Conservation (phyloP, 2,797 vertebrate species). For the Smutsia temminckii region DNA sequence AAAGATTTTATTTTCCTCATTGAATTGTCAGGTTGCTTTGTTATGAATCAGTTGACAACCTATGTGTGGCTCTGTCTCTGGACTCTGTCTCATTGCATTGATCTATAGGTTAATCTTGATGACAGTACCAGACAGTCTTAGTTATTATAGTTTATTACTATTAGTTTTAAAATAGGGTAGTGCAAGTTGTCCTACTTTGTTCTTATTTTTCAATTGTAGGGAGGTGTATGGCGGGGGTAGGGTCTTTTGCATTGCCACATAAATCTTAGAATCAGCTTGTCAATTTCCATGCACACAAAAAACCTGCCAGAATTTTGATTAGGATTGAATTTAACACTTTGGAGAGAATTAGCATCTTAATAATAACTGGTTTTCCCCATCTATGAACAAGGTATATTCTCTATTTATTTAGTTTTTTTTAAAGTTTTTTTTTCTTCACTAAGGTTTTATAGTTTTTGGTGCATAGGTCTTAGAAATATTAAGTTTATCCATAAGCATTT, state of each 20-base stretch:
- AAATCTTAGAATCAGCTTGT: neutral
- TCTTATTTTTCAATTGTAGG: neutral
- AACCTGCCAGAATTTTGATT: neutral
- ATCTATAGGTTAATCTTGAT: neutral
- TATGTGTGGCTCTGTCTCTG: neutral
- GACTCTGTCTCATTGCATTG: neutral
- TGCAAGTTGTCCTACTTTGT: neutral
- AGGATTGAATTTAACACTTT: neutral
- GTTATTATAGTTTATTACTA: neutral
- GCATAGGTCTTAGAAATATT: neutral
- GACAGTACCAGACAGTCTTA: neutral
- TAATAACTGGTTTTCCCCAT: neutral
- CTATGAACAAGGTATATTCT: neutral
- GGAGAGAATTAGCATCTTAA: neutral
- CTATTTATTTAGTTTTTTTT: neutral
- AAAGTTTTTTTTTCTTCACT: neutral
- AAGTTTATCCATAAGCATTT: neutral
- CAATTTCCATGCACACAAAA: neutral
- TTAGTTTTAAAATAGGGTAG: neutral
- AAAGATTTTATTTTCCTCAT: neutral
- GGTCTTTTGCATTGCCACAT: neutral
- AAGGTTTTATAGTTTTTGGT: neutral
- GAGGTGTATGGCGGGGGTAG: no score
- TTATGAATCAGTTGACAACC: neutral
- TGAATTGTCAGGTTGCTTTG: neutral